A percentile compares a stretch with the other conserved stretches of the same genome.
These are phyloP conservation scores for Drosophila sp. DNA, from an alignment of 1,140 invertebrate genomes.

Conservation along the genomic window DNA sequence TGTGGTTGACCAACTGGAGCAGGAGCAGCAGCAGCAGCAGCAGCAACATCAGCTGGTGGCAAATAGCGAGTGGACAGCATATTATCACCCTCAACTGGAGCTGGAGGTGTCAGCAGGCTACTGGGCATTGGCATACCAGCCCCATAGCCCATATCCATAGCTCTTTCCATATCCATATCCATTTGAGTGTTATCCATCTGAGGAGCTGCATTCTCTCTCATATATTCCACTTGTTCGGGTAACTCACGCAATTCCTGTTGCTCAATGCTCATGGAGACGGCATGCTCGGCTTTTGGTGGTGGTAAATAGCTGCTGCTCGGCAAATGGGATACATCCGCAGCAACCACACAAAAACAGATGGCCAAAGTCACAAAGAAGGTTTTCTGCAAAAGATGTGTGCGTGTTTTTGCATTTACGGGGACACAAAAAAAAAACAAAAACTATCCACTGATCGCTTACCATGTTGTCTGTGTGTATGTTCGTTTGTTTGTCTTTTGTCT, in stretches of 20 bases:
- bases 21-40: too few relatives aligned
- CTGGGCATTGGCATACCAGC: slow-evolving; percentile 53
- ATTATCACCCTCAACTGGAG: slow-evolving; percentile 32
- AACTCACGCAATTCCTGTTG: slow-evolving; percentile 71
- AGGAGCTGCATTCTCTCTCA: slow-evolving; percentile 40
- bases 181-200: not conserved
- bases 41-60: slow-evolving; percentile 32
- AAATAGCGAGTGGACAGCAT: slow-evolving; percentile 52
- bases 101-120: slow-evolving; percentile 60
- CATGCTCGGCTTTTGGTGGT: slow-evolving; percentile 54
- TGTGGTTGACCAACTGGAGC: not conserved
- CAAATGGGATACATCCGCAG: slow-evolving; percentile 76
- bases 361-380: slow-evolving; percentile 44
- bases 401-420: too few relatives aligned
- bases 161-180: not conserved
- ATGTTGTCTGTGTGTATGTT: slow-evolving; percentile 42
- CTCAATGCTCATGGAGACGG: slow-evolving; percentile 70
- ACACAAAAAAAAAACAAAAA: too few relatives aligned
- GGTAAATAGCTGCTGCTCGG: slow-evolving; percentile 61
- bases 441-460: slow-evolving; percentile 41
- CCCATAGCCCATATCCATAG: slow-evolving; percentile 1
- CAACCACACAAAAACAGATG: slow-evolving; percentile 59
- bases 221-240: slow-evolving; percentile 74
- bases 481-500: slow-evolving; percentile 8
- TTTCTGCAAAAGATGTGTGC: slow-evolving; percentile 34